A percentile compares a stretch with the other conserved stretches of the same genome.
Evolutionary conservation across 1,140 invertebrate species (phyloP).

Genomic region (Cherax destructor): DNA sequence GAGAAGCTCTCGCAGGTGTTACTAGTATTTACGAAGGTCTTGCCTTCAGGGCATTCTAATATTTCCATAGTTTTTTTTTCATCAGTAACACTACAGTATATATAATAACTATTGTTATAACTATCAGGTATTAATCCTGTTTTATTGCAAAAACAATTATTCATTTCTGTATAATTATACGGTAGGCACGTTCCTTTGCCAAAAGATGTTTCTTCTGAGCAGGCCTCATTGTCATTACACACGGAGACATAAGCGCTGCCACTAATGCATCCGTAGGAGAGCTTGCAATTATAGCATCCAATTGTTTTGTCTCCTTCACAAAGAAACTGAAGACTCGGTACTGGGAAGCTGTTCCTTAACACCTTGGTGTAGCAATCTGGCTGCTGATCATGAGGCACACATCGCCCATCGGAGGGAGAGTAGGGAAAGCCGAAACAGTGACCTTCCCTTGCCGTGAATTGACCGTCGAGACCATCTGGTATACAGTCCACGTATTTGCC

Average conservation of each 20-base stretch:
- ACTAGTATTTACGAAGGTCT: background rate
- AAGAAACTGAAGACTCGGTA: background rate
- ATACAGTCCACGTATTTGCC: conserved; percentile 14
- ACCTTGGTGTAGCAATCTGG: conserved; percentile 16
- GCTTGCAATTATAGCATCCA: conserved; percentile 20
- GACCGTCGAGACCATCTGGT: background rate
- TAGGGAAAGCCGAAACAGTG: conserved; percentile 32
- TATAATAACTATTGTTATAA: conserved; percentile 19
- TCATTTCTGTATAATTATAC: too few relatives aligned
- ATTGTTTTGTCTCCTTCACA: background rate
- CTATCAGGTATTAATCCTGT: background rate
- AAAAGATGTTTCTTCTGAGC: background rate
- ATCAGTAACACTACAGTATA: background rate
- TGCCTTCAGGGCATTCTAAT: background rate
- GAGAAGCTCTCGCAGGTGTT: background rate
- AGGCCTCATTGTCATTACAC: background rate
- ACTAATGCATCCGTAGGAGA: background rate
- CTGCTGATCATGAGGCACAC: conserved; percentile 12
- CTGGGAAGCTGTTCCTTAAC: background rate
- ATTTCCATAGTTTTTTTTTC: too few relatives aligned
- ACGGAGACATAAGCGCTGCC: background rate
- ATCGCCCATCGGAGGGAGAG: conserved; percentile 11
- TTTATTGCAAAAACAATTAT: background rate
- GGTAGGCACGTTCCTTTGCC: conserved; percentile 19
- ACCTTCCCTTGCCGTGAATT: background rate